Base-by-base conservation (phyloP, 2,888 invertebrate genomes). In the Rugalucina vietnamica region DNA sequence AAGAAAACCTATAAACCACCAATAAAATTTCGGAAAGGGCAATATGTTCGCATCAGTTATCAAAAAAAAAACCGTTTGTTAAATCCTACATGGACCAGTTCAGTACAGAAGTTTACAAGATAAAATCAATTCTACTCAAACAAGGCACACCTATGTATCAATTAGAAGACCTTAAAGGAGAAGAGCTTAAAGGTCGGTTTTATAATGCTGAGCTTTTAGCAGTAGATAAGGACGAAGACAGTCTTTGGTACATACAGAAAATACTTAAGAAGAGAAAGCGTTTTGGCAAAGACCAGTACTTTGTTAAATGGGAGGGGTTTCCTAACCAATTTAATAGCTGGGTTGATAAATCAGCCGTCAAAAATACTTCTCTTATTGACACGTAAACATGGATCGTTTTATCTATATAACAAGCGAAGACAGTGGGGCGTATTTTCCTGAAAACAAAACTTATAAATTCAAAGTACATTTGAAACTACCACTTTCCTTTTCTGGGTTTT, bases 141-240 rank as follows among this genome's bases (percentile, higher is more conserved):
- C 79, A 80, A 54, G 79, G 71, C 10, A 83, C 76, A 37, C 79
- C 83, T 5, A 57, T 78, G 74, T 82, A 78, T 34, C 73, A 75
- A 78, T 27, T 82, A 4, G 73, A 74, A 34, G 77, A 77, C 36
- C 50, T 73, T 32, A 24, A 54, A 21, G 54, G 57, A 1, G 78
- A 82, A 21, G n/a, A n/a, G 2, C 78, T 82, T n/a, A 43, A 60
- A 32, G 82, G 79, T 34, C 50, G 27, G n/a, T 81, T 81, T 65
- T 76, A 76, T 73, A 54, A 54, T 57, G 49, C 18, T n/a, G 81
- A 81, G 27, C n/a, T 77, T 27, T 43, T 71, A n/a, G 60, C 76
- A 43, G 82, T 82, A n/a, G 29, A 34, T 29, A 79, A 83, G 37
- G 76, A 83, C 36, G 76, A 75, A 60, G 50, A 79, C 18, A 72